phyloP scores from a whole-genome alignment of 2,888 invertebrate species.

The Isoperla grammatica region DNA sequence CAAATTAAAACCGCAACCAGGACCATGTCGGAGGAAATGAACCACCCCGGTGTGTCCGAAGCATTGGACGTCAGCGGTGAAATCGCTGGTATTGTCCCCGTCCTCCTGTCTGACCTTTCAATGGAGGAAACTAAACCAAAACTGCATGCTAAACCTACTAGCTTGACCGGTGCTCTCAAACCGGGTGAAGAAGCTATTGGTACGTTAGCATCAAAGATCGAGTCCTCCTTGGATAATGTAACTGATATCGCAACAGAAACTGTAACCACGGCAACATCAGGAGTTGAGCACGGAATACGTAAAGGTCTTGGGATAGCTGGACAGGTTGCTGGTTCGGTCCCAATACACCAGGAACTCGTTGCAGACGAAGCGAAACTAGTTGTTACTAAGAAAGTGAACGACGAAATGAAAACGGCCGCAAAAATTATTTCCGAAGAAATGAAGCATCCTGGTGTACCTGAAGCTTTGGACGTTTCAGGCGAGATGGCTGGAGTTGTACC shows the following conservation, averaged over 20 bases:
- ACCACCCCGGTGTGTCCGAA: not conserved
- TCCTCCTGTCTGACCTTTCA: not conserved
- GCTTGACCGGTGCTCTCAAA: too few species aligned
- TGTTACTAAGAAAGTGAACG: slow-evolving; percentile 16
- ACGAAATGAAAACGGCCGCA: slow-evolving; percentile 20
- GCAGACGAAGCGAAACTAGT: slow-evolving; percentile 23
- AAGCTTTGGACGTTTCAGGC: not conserved
- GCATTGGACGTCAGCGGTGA: slow-evolving; percentile 1
- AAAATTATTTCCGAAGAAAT: slow-evolving; percentile 17
- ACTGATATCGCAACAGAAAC: not conserved
- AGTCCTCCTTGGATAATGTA: not conserved
- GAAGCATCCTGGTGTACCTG: not conserved
- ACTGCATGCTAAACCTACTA: too few species aligned
- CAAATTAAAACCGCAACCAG: too few species aligned
- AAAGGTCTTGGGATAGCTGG: not conserved
- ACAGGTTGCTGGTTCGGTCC: slow-evolving; percentile 1
- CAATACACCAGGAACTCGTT: not conserved
- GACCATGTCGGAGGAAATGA: slow-evolving; percentile 9
- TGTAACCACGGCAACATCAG: not conserved
- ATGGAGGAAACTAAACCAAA: too few species aligned
- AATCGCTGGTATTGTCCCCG: slow-evolving; percentile 1
- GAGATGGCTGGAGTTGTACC: slow-evolving; percentile 1
- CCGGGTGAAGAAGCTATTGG: too few species aligned
- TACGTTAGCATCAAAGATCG: not conserved
- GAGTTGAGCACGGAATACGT: not conserved